Evolutionary conservation across 2,797 vertebrate species (phyloP).

Genomic region (Sebastolobus alascanus): DNA sequence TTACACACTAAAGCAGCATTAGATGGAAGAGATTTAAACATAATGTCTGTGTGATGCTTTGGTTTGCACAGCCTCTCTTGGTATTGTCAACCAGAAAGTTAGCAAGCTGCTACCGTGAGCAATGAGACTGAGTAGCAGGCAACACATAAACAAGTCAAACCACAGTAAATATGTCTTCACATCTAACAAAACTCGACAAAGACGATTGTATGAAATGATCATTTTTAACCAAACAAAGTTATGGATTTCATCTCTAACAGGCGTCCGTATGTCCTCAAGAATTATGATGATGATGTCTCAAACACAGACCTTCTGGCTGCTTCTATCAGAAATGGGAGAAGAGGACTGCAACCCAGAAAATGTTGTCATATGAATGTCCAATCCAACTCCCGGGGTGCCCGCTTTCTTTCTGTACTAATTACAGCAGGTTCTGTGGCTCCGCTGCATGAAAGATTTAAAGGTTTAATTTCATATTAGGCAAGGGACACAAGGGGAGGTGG

Average conservation of each 20-base stretch:
- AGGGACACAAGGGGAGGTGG: background rate
- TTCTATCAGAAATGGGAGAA: background rate
- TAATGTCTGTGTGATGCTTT: background rate
- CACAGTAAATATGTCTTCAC: constrained; percentile 18
- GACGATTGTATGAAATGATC: constrained; percentile 15
- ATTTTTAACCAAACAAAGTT: background rate
- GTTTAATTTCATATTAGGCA: constrained; percentile 1
- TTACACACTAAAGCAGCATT: background rate
- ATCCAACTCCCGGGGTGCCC: background rate
- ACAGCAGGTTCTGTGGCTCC: background rate
- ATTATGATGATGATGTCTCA: constrained; percentile 1
- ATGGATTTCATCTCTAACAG: constrained; percentile 7
- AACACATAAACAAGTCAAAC: constrained; percentile 13
- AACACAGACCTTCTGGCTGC: constrained; percentile 7
- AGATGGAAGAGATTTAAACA: constrained; percentile 11
- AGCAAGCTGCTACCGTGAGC: constrained; percentile 19
- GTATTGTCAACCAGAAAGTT: constrained; percentile 14
- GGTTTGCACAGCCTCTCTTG: constrained; percentile 13
- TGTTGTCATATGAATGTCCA: background rate
- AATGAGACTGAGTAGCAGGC: constrained; percentile 3
- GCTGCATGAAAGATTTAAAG: background rate
- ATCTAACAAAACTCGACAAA: constrained; percentile 15
- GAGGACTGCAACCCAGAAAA: background rate
- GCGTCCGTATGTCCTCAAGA: background rate
- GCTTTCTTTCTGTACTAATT: constrained; percentile 1